Base-by-base conservation (phyloP, 2,113 vertebrate species). In the Triplophysa rosa region DNA sequence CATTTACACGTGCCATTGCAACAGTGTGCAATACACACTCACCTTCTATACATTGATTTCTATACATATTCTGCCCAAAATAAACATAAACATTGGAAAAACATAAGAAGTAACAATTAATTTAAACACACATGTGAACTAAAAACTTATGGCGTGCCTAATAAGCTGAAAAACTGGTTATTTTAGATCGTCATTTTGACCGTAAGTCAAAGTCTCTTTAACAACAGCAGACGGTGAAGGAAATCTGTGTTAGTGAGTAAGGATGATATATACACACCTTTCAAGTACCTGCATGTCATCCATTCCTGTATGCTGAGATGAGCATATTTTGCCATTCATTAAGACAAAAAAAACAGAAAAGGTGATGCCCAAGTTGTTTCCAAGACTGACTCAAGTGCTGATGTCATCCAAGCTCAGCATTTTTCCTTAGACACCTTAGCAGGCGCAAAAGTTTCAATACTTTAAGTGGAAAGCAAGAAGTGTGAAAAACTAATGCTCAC, bases 301-400 rank as follows among this genome's bases (percentile, higher is more conserved):
- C 16, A 17, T 79, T 79, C 69, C n/a, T 74, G 75, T 74, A 52
- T 1, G 74, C 74, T 77, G 62, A 77, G 1, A 33, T 70, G 52
- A 67, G 61, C 59, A 66, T 72, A 42, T 72, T 66, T 74, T 26
- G 10, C 16, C 49, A 14, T 56, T 45, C 79, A 80, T 66, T 58
- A 73, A 12, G 47, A 52, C 19, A 23, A 24, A 52, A 24, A 52
- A 11, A 74, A 74, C 79, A 84, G 54, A 21, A 9, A 58, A n/a
- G 77, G 67, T 82, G 77, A 77, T 16, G 21, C 64, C 80, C 65
- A 83, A 86, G 82, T 87, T 87, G 69, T 81, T 83, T 87, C 81
- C 56, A 66, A 67, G 76, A 67, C 47, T 73, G 77, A 78, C 78
- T 86, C 79, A 58, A 77, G 40, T 79, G 84, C 78, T 82, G 79